phyloP scores from a whole-genome alignment of 2,888 invertebrate species.

The Siphlonurus alternatus region DNA sequence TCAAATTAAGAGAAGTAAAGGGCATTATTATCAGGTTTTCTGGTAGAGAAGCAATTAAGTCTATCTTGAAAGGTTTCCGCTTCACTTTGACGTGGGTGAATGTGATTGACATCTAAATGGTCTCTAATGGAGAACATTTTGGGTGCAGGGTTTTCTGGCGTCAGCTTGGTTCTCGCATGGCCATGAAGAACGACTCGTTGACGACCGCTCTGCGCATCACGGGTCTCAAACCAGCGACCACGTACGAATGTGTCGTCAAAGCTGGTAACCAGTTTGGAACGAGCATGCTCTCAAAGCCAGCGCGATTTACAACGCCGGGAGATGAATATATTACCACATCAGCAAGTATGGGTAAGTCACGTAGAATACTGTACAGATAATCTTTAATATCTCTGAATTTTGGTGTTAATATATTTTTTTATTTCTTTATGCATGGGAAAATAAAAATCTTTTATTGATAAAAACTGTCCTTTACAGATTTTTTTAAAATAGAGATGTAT shows the following conservation, averaged over 20 bases:
- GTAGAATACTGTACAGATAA: too few species aligned
- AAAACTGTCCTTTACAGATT: too few species aligned
- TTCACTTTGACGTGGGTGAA: too few species aligned
- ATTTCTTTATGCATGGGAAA: slow-evolving; percentile 19
- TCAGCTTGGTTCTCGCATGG: slow-evolving; percentile 38
- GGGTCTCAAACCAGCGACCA: slow-evolving; percentile 52
- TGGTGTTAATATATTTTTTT: neutral
- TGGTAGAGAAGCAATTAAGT: too few species aligned
- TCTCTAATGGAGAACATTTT: too few species aligned
- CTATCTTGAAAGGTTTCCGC: too few species aligned
- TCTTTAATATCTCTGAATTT: too few species aligned
- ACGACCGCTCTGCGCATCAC: slow-evolving; percentile 49
- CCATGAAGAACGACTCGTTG: slow-evolving; percentile 53
- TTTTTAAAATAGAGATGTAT: too few species aligned
- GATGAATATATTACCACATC: slow-evolving; percentile 56
- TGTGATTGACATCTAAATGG: too few species aligned
- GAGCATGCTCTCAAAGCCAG: slow-evolving; percentile 53
- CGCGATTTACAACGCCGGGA: slow-evolving; percentile 50
- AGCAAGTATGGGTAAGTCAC: slow-evolving; percentile 28
- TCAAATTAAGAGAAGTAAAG: too few species aligned
- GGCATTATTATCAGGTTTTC: too few species aligned
- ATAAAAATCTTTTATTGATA: too few species aligned
- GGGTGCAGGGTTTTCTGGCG: slow-evolving; percentile 67
- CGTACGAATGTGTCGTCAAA: slow-evolving; percentile 66
- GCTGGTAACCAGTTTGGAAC: slow-evolving; percentile 66